Evolutionary conservation across 2,888 invertebrate species (phyloP), one percentile per base, ranked within the genome.

Genomic region (Euplexia lucipara): DNA sequence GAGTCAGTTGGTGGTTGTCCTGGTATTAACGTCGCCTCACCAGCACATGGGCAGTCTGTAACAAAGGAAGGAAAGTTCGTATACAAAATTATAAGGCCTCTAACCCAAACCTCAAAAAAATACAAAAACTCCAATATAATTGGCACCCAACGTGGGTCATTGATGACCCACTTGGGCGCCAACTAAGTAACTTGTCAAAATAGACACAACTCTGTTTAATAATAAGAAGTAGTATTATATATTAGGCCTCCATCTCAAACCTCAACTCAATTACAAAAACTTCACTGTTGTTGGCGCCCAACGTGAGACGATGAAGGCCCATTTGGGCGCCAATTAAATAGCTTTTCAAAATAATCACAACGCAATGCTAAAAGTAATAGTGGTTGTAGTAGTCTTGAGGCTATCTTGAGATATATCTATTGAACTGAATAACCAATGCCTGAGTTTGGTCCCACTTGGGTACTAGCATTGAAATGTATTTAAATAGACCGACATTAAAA

Each of bases 1-100:
- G 91, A 84, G 2, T 90, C 94, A 0, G 94, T 91, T 0, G 92
- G 91, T 0, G 89, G 83, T 45, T 89, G 91, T 1, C 94, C 93
- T 0, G 94, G 92, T 7, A 93, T 83, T 7, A 92, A 75, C 0
- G 91, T 89, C 3, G 83, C 88, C 10, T 93, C 94, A 0, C 87
- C 89, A 0, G 89, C 85, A 37, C 95, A 95, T 0, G 95, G 95
- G 30, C 95, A 95, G 57, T 95, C 95, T 95, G 78, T 6, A 80
- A 84, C 8, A 60, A 34, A 7, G 5, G 7, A 51, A 20, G 26
- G 26, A 18, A 6, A 1, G 1, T 12, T 3, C 14, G 8, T 26
- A 26, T 26, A 26, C 26, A 26, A 26, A 26, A 5, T 26, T 3
- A 26, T 26, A 5, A 26, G 26, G 26, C 26, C n/a, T n/a, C n/a